Evolutionary conservation across 2,797 vertebrate genomes (phyloP), one percentile per base, ranked within the genome.

Genomic region (Somateria mollissima): DNA sequence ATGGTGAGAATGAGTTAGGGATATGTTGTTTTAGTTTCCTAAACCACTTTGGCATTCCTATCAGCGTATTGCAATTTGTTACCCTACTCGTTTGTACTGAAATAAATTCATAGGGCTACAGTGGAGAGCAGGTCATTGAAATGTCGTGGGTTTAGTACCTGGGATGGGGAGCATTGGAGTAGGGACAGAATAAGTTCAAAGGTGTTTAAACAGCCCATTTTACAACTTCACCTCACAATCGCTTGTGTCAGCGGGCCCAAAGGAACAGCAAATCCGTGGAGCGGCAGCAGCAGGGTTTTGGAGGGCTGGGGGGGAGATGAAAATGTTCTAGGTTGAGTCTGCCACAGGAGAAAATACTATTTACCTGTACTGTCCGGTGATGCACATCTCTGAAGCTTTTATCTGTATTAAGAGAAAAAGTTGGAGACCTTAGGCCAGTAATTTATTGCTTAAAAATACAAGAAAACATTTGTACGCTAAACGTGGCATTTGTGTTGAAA

Each of bases 1-100:
- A 4, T 15, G 15, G 43, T n/a, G 65, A 67, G 27, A 27, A 19
- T 28, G 32, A 58, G 51, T 37, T 70, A 3, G 37, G 24, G 43
- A 28, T 2, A 2, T 0, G 0, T 16, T 32, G 66, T 39, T 60
- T n/a, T 22, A 3, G 32, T 28, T 32, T 76, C 49, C 39, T 69
- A 49, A 76, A 70, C 37, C 32, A 11, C 75, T 13, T 21, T 41
- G 16, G 18, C 2, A 0, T 80, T 88, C 32, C 25, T 21, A 24
- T 54, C 67, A 58, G 22, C 54, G 41, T 47, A 25, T 37, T 54
- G 9, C 37, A 18, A 39, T 25, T 15, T 43, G 21, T 36, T 70
- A 28, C 41, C 41, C 11, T 25, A 27, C 17, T 65, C 3, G 1
- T 80, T 80, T 85, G 39, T 69, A 73, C 54, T 54, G 58, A 18